A percentile compares a stretch with the other conserved stretches of the same genome.
Evolutionary conservation across 2,888 invertebrate genomes (phyloP).

Genomic region (Gymnocheta viridis): DNA sequence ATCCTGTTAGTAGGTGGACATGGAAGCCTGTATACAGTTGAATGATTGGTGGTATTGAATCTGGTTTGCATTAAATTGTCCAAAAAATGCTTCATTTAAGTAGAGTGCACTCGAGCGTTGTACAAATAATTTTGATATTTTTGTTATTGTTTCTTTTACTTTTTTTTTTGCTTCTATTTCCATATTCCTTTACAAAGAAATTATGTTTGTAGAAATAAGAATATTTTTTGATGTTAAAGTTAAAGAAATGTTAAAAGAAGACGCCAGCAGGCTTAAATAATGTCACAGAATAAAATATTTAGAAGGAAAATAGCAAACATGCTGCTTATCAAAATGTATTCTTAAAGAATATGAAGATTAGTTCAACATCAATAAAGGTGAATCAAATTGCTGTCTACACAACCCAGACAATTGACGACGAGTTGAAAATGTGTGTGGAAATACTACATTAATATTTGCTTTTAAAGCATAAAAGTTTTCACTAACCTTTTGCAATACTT

Average conservation of each 20-base stretch:
- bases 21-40: slow-evolving; percentile 24
- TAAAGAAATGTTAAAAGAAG: neutral
- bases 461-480: neutral
- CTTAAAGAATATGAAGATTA: too few species aligned
- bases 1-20: neutral
- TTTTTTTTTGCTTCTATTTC: neutral
- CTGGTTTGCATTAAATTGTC: slow-evolving; percentile 64
- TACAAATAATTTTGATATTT: slow-evolving; percentile 40
- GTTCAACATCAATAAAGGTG: too few species aligned
- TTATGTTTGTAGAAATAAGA: too few species aligned
- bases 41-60: slow-evolving; percentile 62
- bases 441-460: neutral
- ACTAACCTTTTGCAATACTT: slow-evolving; percentile 9
- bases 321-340: neutral
- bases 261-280: neutral
- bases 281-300: neutral
- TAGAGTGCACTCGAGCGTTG: slow-evolving; percentile 56
- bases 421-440: too few species aligned
- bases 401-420: too few species aligned
- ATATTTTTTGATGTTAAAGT: neutral
- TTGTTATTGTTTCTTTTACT: slow-evolving; percentile 2
- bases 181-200: neutral
- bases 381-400: too few species aligned
- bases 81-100: slow-evolving; percentile 61
- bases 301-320: neutral